phyloP scores from a whole-genome alignment of 2,888 invertebrate species.

The Protonemura montana region DNA sequence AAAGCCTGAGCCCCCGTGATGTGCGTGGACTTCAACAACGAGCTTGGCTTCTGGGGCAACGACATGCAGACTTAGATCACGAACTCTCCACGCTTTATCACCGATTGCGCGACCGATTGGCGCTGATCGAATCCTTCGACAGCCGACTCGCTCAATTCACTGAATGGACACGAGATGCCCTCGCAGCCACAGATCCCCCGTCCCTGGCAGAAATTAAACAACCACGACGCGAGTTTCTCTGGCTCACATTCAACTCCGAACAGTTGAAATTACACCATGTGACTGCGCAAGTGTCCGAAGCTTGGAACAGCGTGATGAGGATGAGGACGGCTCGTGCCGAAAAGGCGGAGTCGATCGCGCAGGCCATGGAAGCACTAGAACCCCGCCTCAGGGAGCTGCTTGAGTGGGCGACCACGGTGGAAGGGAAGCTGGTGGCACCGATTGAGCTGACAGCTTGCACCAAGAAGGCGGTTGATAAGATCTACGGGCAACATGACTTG shows the following conservation, averaged over 20 bases:
- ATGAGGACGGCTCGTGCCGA: slow-evolving; percentile 72
- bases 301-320: slow-evolving; percentile 73
- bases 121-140: slow-evolving; percentile 71
- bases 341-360: slow-evolving; percentile 71
- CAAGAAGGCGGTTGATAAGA: slow-evolving; percentile 72
- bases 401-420: slow-evolving; percentile 75
- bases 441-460: slow-evolving; percentile 72
- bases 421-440: slow-evolving; percentile 72
- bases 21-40: slow-evolving; percentile 81
- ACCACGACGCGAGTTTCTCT: slow-evolving; percentile 80
- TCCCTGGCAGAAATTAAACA: slow-evolving; percentile 69
- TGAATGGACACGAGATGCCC: slow-evolving; percentile 72
- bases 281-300: slow-evolving; percentile 68
- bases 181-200: slow-evolving; percentile 76
- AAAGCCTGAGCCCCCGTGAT: slow-evolving; percentile 84
- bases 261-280: slow-evolving; percentile 62
- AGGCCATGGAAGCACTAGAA: slow-evolving; percentile 75
- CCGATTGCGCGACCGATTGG: slow-evolving; percentile 76
- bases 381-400: slow-evolving; percentile 75
- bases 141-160: slow-evolving; percentile 69
- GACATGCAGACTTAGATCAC: slow-evolving; percentile 81
- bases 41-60: slow-evolving; percentile 80
- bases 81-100: slow-evolving; percentile 76
- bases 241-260: slow-evolving; percentile 74
- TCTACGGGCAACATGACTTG: slow-evolving; percentile 74